These are phyloP conservation scores for Drosophila atroscutellata DNA, from an alignment of 2,888 invertebrate genomes.

Conservation along the genomic window DNA sequence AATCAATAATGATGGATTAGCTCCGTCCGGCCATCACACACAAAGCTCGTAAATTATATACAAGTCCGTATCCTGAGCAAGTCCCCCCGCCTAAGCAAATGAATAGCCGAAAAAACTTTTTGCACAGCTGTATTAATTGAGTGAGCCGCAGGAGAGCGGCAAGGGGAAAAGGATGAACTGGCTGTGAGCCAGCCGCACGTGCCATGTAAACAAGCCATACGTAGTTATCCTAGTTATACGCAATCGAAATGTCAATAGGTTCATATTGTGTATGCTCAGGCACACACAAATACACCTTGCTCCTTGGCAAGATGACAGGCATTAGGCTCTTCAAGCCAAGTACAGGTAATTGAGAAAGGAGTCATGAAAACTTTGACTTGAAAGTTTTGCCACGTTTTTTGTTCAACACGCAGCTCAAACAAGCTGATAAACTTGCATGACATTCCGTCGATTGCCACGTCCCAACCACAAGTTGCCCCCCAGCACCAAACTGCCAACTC, in stretches of 20 bases:
- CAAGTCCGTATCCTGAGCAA: slow-evolving; percentile 16
- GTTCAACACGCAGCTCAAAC: slow-evolving; percentile 75
- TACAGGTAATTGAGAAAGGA: slow-evolving; percentile 79
- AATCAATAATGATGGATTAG: slow-evolving; percentile 80
- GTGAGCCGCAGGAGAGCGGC: slow-evolving; percentile 1
- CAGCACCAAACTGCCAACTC: slow-evolving; percentile 16
- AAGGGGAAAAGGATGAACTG: background rate
- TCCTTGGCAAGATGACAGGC: slow-evolving; percentile 13
- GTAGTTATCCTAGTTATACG: slow-evolving; percentile 53
- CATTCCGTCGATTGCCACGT: slow-evolving; percentile 57
- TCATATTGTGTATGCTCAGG: slow-evolving; percentile 40
- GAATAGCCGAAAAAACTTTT: slow-evolving; percentile 62
- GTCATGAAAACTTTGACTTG: slow-evolving; percentile 77
- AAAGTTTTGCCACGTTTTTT: slow-evolving; percentile 75
- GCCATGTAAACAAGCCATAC: slow-evolving; percentile 49
- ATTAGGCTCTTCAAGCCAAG: slow-evolving; percentile 40
- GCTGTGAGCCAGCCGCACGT: slow-evolving; percentile 42
- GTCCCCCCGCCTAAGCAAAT: slow-evolving; percentile 46
- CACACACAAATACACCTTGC: slow-evolving; percentile 4
- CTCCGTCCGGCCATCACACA: slow-evolving; percentile 40
- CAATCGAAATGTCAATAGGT: slow-evolving; percentile 76
- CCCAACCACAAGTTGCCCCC: slow-evolving; percentile 35
- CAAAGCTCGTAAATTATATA: slow-evolving; percentile 60
- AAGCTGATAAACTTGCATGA: slow-evolving; percentile 79
- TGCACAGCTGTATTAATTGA: slow-evolving; percentile 66